phyloP scores from a whole-genome alignment of 2,888 invertebrate species.

The Cancer borealis region DNA sequence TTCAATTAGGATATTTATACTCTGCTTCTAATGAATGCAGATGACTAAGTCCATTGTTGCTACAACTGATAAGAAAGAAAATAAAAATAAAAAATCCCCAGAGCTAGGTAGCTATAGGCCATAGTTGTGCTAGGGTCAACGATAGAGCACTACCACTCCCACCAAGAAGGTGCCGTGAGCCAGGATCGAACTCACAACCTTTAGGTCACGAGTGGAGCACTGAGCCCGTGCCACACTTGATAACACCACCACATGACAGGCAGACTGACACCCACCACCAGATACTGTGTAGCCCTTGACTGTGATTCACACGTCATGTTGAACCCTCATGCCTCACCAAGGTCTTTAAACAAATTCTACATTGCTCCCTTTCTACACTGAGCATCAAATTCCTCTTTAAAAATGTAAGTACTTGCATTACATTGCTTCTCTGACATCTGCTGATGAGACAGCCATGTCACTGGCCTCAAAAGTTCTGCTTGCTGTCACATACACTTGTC shows the following conservation, averaged over 20 bases:
- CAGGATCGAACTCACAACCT: no score
- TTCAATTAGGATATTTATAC: not conserved
- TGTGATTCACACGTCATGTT: not conserved
- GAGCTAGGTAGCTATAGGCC: no score
- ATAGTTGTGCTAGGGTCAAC: no score
- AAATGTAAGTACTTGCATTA: not conserved
- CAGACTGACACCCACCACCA: not conserved
- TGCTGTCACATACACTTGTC: constrained; percentile 13
- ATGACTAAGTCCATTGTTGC: not conserved
- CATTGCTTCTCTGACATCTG: constrained; percentile 15
- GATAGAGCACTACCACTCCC: no score
- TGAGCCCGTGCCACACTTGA: no score
- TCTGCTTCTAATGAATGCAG: not conserved
- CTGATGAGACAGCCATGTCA: not conserved
- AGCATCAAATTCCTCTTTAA: not conserved
- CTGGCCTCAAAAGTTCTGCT: not conserved
- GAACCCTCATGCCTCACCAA: not conserved
- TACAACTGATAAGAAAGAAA: not conserved
- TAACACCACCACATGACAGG: not conserved
- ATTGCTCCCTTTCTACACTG: constrained; percentile 1
- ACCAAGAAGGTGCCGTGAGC: no score
- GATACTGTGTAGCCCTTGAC: not conserved
- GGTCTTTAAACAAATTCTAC: not conserved
- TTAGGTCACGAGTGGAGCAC: no score
- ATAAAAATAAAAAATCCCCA: no score